Evolutionary conservation across 2,797 vertebrate genomes (phyloP).

Genomic region (Betta splendens): DNA sequence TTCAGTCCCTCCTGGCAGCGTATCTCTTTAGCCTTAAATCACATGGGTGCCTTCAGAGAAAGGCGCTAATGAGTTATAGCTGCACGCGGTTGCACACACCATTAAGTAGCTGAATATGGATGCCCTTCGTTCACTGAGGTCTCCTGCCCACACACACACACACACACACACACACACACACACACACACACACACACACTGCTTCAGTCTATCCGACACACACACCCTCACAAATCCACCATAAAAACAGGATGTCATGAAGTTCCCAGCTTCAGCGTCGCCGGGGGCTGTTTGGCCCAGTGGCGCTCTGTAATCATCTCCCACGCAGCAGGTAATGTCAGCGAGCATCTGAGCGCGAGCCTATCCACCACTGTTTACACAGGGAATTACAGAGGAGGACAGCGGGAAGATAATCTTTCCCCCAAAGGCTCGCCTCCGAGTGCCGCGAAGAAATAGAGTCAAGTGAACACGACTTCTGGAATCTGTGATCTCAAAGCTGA

Average conservation of each 20-base stretch:
- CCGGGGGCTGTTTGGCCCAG: constrained; percentile 68
- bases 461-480: constrained; percentile 42
- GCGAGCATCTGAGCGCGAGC: constrained; percentile 68
- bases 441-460: neutral
- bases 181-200: constrained; percentile 36
- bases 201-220: constrained; percentile 8
- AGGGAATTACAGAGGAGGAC: constrained; percentile 76
- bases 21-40: constrained; percentile 36
- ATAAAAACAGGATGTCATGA: constrained; percentile 64
- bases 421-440: constrained; percentile 57
- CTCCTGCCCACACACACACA: constrained; percentile 14
- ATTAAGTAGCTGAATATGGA: constrained; percentile 51
- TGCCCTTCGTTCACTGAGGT: constrained; percentile 15
- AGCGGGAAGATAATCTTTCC: constrained; percentile 70
- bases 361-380: constrained; percentile 77
- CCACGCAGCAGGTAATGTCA: constrained; percentile 78
- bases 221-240: constrained; percentile 51
- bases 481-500: constrained; percentile 45
- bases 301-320: constrained; percentile 71
- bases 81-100: constrained; percentile 43
- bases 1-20: constrained; percentile 24
- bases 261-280: constrained; percentile 54
- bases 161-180: constrained; percentile 37
- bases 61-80: constrained; percentile 55
- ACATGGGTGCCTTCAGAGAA: constrained; percentile 38